Evolutionary conservation across 2,113 vertebrate genomes (phyloP).

Genomic region (Dascyllus trimaculatus): DNA sequence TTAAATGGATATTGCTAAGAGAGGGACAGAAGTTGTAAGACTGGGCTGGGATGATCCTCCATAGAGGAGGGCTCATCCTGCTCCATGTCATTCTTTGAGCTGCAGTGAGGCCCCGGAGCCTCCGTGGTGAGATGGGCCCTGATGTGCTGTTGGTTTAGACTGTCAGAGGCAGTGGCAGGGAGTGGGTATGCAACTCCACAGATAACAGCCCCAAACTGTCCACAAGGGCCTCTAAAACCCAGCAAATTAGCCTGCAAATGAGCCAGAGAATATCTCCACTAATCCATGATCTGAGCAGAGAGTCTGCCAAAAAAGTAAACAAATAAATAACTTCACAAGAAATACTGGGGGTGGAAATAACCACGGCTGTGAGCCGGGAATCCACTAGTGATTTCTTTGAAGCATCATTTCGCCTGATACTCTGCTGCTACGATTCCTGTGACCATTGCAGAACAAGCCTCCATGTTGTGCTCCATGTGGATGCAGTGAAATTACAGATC

Average conservation of each 20-base stretch:
- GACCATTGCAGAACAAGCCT: conserved; percentile 60
- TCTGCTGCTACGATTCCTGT: conserved; percentile 38
- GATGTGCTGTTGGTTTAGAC: conserved; percentile 73
- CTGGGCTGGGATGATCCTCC: conserved; percentile 64
- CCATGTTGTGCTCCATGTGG: conserved; percentile 54
- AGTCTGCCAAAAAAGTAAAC: conserved; percentile 78
- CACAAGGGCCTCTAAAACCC: conserved; percentile 79
- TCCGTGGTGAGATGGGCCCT: conserved; percentile 67
- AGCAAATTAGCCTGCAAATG: conserved; percentile 85
- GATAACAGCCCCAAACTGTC: conserved; percentile 83
- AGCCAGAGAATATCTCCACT: conserved; percentile 82
- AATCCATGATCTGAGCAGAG: conserved; percentile 83
- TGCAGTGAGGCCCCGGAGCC: conserved; percentile 60
- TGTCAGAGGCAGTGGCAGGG: conserved; percentile 70
- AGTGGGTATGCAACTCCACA: conserved; percentile 73
- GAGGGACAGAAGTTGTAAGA: conserved; percentile 54
- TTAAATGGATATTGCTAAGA: conserved; percentile 53
- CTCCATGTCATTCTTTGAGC: conserved; percentile 61
- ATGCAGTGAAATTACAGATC: conserved; percentile 61
- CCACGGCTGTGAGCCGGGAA: conserved; percentile 63
- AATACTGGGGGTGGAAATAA: conserved; percentile 71
- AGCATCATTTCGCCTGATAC: conserved; percentile 65
- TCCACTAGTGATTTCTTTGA: conserved; percentile 68
- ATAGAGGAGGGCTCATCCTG: conserved; percentile 70
- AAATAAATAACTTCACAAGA: conserved; percentile 80